These are phyloP conservation scores for Labroides dimidiatus DNA, from an alignment of 2,797 vertebrate genomes.

Conservation along the genomic window DNA sequence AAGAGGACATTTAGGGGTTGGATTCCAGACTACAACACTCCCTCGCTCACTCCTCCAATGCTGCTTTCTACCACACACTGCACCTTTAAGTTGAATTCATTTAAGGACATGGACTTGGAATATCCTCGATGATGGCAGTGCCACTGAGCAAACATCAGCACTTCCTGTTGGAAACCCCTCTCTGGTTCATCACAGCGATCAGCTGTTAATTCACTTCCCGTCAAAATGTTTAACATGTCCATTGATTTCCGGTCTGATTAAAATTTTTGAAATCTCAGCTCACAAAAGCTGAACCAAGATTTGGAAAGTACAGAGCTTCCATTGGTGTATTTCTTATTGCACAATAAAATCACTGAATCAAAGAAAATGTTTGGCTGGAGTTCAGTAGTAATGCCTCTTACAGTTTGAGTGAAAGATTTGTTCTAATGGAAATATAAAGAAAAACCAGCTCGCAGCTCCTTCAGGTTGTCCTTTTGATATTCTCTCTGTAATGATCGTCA, in stretches of 20 bases:
- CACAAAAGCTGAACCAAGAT: neutral
- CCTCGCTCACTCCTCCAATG: no score
- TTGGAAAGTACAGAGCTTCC: constrained; percentile 28
- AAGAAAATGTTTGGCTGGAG: no score
- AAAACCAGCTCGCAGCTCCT: no score
- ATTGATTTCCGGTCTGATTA: neutral
- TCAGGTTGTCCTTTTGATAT: neutral
- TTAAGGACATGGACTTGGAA: constrained; percentile 32
- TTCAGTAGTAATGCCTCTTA: no score
- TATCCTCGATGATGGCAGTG: constrained; percentile 38
- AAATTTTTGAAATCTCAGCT: neutral
- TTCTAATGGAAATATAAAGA: no score
- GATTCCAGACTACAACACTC: no score
- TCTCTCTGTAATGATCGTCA: neutral
- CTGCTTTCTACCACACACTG: no score
- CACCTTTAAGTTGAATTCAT: constrained; percentile 42
- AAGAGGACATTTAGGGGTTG: no score
- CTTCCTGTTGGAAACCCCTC: constrained; percentile 76
- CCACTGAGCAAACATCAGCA: constrained; percentile 14
- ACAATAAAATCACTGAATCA: no score
- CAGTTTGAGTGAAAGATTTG: no score
- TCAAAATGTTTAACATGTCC: neutral
- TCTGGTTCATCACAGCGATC: constrained; percentile 8
- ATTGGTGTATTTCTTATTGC: neutral
- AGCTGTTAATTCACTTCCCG: constrained; percentile 24